A percentile compares a stretch with the other conserved stretches of the same genome.
These are phyloP conservation scores for Heliconius erato DNA, from an alignment of 2,888 invertebrate genomes.

Conservation along the genomic window DNA sequence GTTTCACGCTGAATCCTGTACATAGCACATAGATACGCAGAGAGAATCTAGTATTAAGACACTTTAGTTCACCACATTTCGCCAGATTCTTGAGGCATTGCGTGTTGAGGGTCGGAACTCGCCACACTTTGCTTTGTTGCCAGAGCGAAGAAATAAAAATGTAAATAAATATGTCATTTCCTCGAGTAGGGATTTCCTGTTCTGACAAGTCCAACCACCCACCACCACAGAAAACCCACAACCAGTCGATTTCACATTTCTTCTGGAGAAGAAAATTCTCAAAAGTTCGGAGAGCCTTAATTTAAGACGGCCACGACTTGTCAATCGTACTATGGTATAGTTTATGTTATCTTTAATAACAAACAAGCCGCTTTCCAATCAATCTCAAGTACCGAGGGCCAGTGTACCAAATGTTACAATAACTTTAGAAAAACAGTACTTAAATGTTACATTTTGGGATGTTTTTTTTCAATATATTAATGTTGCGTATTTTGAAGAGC, in stretches of 20 bases:
- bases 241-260: too few relatives aligned
- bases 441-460: not conserved
- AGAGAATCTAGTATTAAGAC: not conserved
- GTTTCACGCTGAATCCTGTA: not conserved
- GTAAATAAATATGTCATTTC: not conserved
- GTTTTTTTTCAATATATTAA: not conserved
- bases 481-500: not conserved
- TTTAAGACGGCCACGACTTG: not conserved
- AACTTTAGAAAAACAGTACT: slow-evolving; percentile 49
- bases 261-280: too few relatives aligned
- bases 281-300: too few relatives aligned
- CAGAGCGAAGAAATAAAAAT: not conserved
- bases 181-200: too few relatives aligned
- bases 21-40: not conserved
- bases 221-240: too few relatives aligned
- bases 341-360: slow-evolving; percentile 75
- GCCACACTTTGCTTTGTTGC: not conserved
- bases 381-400: slow-evolving; percentile 68
- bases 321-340: not conserved
- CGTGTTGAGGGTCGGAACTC: not conserved
- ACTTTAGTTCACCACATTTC: not conserved
- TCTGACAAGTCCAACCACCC: too few relatives aligned
- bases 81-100: not conserved
- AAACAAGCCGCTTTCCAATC: slow-evolving; percentile 81
- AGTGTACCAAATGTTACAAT: slow-evolving; percentile 74